phyloP scores from a whole-genome alignment of 2,113 vertebrate genomes.

The Antechinus stuartii region DNA sequence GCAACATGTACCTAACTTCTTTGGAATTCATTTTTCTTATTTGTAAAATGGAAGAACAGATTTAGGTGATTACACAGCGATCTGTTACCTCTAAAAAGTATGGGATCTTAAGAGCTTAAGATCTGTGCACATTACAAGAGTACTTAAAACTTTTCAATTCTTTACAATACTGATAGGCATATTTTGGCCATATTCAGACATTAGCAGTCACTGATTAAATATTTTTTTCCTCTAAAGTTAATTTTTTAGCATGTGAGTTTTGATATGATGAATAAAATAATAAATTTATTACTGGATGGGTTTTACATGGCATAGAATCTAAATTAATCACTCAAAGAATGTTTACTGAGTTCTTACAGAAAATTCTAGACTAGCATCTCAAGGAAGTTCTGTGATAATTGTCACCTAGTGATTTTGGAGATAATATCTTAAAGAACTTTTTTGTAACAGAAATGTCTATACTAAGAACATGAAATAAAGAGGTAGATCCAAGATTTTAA shows the following conservation, averaged over 20 bases:
- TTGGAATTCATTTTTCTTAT: background rate
- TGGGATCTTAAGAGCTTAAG: background rate
- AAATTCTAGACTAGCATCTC: background rate
- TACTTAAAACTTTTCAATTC: background rate
- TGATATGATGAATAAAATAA: background rate
- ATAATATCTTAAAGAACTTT: slow-evolving; percentile 17
- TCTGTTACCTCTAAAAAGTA: background rate
- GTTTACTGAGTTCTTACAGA: background rate
- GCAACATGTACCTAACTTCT: background rate
- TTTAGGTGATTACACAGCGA: background rate
- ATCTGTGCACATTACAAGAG: background rate
- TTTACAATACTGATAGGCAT: background rate
- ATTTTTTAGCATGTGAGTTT: background rate
- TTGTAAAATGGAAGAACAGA: background rate
- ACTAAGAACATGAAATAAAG: background rate
- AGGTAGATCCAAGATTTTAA: background rate
- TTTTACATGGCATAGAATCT: background rate
- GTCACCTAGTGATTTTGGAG: slow-evolving; percentile 14
- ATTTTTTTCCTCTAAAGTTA: background rate
- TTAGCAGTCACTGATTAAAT: background rate
- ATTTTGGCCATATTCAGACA: background rate
- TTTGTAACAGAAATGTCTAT: background rate
- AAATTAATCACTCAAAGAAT: background rate
- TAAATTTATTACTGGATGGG: background rate
- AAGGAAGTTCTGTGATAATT: background rate